Evolutionary conservation across 2,113 vertebrate genomes (phyloP), one percentile per base, ranked within the genome.

Genomic region (Tricholaema leucomelas): DNA sequence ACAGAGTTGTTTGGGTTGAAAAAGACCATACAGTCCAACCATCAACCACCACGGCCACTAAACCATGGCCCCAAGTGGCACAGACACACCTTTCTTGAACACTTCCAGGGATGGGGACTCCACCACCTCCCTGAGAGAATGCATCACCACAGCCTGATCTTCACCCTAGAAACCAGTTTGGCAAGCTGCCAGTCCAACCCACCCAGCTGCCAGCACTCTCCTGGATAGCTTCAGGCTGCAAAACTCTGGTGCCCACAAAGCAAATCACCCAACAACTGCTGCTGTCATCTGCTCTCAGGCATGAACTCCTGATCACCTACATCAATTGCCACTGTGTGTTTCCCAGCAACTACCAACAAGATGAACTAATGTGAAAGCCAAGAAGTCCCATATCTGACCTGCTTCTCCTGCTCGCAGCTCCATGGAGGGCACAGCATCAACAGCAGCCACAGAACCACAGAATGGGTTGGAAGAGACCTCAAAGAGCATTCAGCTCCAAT

Each of bases 351-450:
- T 55, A 46, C 65, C 65, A 59, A 67, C 70, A 74, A 27, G 1
- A 59, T 14, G 24, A 61, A 71, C 25, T 8, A 42, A 42, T 3
- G 38, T 4, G 36, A 48, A 71, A 87, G 75, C 71, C 60, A 86
- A 85, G 60, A 85, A 80, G 82, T 59, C 75, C 80, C 64, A 79
- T 72, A 35, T 27, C 69, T 59, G 77, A 71, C 74, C 61, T 88
- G 65, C 80, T 78, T 1, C 65, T 63, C 42, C 60, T 33, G 40
- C 52, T 15, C 36, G 31, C 9, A 85, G 59, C 50, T 50, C 36
- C 28, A 46, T 2, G 0, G 55, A 60, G 59, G 33, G 27, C 42
- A 12, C 0, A 1, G 28, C 18, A 11, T 33, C 65, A 50, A 20
- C 55, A 85, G 40, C 48, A 66, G 52, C 69, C 17, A 40, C 42